Evolutionary conservation across 2,797 vertebrate genomes (phyloP).

Genomic region (Danio kyathit): DNA sequence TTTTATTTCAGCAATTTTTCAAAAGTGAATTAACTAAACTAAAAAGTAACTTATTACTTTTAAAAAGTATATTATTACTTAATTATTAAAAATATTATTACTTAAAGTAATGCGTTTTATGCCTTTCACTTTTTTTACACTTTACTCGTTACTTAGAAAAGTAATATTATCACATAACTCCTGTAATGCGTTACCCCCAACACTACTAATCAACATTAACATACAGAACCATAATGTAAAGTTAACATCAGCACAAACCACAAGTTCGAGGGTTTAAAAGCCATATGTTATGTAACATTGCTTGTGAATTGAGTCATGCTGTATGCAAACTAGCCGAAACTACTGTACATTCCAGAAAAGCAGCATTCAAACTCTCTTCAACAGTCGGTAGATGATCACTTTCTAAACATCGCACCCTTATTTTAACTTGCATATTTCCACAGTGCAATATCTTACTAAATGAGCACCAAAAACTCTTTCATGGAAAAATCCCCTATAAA

Average conservation of each 20-base stretch:
- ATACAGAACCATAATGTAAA: neutral
- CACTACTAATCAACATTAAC: too few species aligned
- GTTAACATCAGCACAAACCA: neutral
- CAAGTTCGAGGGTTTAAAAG: neutral
- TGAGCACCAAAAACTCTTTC: slow-evolving; percentile 16
- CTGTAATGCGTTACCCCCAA: too few species aligned
- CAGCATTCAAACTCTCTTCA: neutral
- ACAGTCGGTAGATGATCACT: neutral
- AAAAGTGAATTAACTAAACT: too few species aligned
- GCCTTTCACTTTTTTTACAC: too few species aligned
- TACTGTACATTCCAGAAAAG: slow-evolving; percentile 32
- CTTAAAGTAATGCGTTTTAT: too few species aligned
- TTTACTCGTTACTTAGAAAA: too few species aligned
- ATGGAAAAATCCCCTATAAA: slow-evolving; percentile 48
- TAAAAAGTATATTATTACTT: too few species aligned
- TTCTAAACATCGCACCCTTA: neutral
- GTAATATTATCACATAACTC: too few species aligned
- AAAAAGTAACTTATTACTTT: too few species aligned
- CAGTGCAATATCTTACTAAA: neutral
- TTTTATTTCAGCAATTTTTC: too few species aligned
- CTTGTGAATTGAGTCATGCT: neutral
- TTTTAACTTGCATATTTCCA: slow-evolving; percentile 7
- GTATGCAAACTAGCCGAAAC: slow-evolving; percentile 5
- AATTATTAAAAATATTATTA: too few species aligned
- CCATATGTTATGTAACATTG: neutral